These are phyloP conservation scores for Rotaria socialis DNA, from an alignment of 2,888 invertebrate genomes.

Conservation along the genomic window DNA sequence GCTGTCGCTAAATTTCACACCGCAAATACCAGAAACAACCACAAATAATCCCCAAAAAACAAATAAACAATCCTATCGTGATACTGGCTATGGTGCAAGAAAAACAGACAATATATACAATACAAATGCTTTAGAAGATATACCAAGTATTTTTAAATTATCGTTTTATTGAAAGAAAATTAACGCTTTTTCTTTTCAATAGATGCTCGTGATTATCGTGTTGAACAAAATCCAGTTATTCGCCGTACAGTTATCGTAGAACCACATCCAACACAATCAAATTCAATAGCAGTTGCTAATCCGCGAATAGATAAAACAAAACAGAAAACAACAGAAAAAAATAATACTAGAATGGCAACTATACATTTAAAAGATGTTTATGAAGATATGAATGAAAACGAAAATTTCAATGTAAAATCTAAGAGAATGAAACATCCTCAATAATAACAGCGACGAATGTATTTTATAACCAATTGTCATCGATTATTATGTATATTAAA, in stretches of 20 bases:
- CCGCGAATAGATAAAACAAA: background rate
- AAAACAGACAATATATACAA: too few species aligned
- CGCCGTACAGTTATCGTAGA: constrained; percentile 15
- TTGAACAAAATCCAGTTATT: background rate
- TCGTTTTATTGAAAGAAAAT: background rate
- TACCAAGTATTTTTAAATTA: background rate
- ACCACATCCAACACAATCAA: background rate
- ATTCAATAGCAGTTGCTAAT: background rate
- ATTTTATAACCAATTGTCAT: background rate
- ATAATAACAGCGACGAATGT: background rate
- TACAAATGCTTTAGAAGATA: background rate
- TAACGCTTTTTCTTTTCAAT: background rate
- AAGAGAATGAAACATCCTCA: background rate
- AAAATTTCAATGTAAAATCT: background rate
- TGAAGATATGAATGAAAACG: background rate
- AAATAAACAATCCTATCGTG: background rate
- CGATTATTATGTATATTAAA: too few species aligned
- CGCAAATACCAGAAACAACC: background rate
- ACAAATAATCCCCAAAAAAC: background rate
- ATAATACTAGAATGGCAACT: background rate
- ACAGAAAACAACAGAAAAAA: background rate
- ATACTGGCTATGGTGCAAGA: background rate
- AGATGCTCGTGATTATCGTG: background rate
- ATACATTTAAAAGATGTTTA: background rate
- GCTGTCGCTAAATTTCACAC: too few species aligned